Conservation (phyloP, 2,888 invertebrate species). For the Lithosia quadra region DNA sequence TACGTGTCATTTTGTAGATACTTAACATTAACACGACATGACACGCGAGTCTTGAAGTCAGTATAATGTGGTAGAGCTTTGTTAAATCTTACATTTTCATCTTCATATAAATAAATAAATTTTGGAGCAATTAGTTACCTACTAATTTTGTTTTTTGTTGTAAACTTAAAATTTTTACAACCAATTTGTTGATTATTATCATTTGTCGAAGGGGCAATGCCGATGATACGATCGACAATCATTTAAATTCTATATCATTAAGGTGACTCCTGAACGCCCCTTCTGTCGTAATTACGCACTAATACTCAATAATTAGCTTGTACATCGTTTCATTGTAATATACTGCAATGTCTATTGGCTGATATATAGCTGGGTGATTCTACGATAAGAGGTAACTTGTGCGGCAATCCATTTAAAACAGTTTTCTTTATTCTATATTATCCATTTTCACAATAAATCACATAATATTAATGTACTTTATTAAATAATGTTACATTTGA, state of each 20-base stretch:
- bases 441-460: too few species aligned
- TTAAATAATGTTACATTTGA: too few species aligned
- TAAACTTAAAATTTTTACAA: not conserved
- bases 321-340: not conserved
- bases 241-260: not conserved
- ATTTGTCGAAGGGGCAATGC: not conserved
- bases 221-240: not conserved
- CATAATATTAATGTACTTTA: too few species aligned
- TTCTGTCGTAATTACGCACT: not conserved
- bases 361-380: too few species aligned
- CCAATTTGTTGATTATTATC: not conserved
- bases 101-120: too few species aligned
- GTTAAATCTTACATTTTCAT: too few species aligned
- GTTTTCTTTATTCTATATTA: too few species aligned
- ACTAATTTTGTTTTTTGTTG: too few species aligned
- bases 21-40: not conserved
- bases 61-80: not conserved
- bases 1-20: too few species aligned
- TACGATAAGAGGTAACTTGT: too few species aligned
- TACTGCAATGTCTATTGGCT: not conserved
- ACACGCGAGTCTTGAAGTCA: not conserved
- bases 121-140: too few species aligned
- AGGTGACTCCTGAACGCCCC: not conserved
- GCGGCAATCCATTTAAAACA: too few species aligned
- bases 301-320: not conserved